Percentiles rank a stretch among this genome's conserved stretches.
Conservation (phyloP, 2,888 invertebrate species). For the Volucella zonaria region DNA sequence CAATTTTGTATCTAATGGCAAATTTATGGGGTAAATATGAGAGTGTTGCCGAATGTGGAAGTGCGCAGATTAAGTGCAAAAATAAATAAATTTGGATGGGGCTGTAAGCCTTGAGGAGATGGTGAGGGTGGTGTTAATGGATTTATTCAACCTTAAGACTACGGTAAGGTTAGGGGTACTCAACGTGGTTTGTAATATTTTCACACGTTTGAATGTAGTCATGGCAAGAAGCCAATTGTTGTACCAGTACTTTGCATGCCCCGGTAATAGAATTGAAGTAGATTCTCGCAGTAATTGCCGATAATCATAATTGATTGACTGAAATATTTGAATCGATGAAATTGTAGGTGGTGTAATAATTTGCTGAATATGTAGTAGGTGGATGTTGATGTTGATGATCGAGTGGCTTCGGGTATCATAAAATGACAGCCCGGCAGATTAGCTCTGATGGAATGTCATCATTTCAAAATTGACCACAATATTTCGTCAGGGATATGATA, state of each 20-base stretch:
- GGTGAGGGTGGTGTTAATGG: slow-evolving; percentile 34
- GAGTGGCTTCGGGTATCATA: slow-evolving; percentile 13
- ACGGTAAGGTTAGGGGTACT: slow-evolving; percentile 16
- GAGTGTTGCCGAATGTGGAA: not conserved
- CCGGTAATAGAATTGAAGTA: not conserved
- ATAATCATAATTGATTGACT: slow-evolving; percentile 45
- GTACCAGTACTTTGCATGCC: slow-evolving; percentile 11
- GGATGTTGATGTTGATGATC: slow-evolving; percentile 7
- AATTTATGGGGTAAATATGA: slow-evolving; percentile 44
- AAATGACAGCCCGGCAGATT: slow-evolving; percentile 21
- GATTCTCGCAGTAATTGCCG: slow-evolving; percentile 32
- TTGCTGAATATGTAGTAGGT: not conserved
- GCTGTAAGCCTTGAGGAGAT: not conserved
- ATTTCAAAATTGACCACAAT: no score
- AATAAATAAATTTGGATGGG: slow-evolving; percentile 43
- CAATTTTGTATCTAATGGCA: slow-evolving; percentile 63
- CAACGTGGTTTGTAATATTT: slow-evolving; percentile 38
- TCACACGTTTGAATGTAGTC: slow-evolving; percentile 45
- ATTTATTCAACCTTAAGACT: slow-evolving; percentile 55
- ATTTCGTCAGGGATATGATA: no score
- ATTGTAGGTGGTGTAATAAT: no score
- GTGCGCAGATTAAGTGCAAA: slow-evolving; percentile 39
- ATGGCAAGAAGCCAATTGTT: slow-evolving; percentile 58
- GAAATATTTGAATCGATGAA: not conserved
- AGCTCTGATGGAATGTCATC: no score